Percentiles rank a stretch among this genome's conserved stretches.
Evolutionary conservation across 2,113 vertebrate genomes (phyloP).

Genomic region (Perca flavescens): DNA sequence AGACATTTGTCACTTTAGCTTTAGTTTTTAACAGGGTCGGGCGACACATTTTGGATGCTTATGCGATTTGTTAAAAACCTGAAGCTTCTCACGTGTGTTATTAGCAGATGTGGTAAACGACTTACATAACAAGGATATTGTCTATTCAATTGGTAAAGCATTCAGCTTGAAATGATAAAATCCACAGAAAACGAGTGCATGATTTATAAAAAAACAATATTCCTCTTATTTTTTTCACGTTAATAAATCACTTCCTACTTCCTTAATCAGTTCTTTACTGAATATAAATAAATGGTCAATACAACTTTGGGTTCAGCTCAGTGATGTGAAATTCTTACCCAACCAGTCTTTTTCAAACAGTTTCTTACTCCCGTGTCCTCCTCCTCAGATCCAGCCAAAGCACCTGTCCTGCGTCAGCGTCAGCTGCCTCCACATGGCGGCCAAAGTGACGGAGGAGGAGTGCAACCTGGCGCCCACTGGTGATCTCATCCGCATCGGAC

Average conservation of each 20-base stretch:
- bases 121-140: neutral
- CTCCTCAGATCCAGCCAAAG: constrained; percentile 92
- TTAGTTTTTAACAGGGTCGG: neutral
- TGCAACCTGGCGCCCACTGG: constrained; percentile 89
- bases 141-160: neutral
- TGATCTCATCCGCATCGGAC: constrained; percentile 96
- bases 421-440: constrained; percentile 94
- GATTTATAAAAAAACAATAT: neutral
- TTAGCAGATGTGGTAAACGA: neutral
- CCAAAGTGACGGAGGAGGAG: constrained; percentile 90
- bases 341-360: neutral
- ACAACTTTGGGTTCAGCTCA: neutral
- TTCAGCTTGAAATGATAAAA: neutral
- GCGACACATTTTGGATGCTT: neutral
- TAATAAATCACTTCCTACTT: neutral
- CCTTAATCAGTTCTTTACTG: neutral
- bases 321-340: neutral
- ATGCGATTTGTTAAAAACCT: neutral
- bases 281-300: neutral
- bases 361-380: neutral
- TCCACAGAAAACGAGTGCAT: neutral
- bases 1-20: neutral
- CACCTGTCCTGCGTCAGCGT: constrained; percentile 97
- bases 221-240: neutral
- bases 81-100: neutral